Base-by-base conservation (phyloP, 1,140 invertebrate genomes). In the Cotesia typhae region DNA sequence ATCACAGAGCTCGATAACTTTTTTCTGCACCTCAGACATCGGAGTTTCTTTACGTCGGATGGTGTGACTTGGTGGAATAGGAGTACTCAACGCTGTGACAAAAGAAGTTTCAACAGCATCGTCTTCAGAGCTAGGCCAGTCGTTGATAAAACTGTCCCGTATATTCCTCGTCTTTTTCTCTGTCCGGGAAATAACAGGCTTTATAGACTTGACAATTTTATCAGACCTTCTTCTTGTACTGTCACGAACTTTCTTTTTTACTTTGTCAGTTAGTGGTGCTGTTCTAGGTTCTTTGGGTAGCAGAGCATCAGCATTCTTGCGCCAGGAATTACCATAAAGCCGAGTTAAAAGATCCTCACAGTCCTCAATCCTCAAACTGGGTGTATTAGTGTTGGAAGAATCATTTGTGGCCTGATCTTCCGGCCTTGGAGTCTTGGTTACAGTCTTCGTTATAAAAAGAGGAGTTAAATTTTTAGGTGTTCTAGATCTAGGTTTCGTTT, bases 311-410 rank as follows among this genome's bases (percentile, higher is more conserved):
- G 82, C 81, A 69, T 85, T 84, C 37, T 78, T 71, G 72, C 88
- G 83, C 89, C 89, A 90, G 1, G 80, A 64, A 69, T 77, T 80
- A 0, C 89, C 89, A 77, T 90, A 90, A 4, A 89, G 75, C 75
- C 88, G 82, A 61, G 88, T 88, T 12, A 89, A 79, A 47, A 89
- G 83, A 75, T 87, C 81, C 28, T 83, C 83, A 41, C 85, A 89
- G 10, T 87, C 78, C 3, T 76, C 74, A 69, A 85, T 70, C 14
- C 41, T 73, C 37, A 2, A 59, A 28, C 5, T 28, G 41, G n/a
- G 72, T 41, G 10, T 41, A 10, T 3, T 38, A 14, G 52, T 28
- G 3, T 28, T 28, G 9, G 37, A 59, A 14, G 5, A 57, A 36
- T 72, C 17, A 70, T 59, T 52, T 47, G 28, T 28, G 28, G 28